These are phyloP conservation scores for Rhadina sibilatrix DNA, from an alignment of 2,113 vertebrate species.

Conservation along the genomic window DNA sequence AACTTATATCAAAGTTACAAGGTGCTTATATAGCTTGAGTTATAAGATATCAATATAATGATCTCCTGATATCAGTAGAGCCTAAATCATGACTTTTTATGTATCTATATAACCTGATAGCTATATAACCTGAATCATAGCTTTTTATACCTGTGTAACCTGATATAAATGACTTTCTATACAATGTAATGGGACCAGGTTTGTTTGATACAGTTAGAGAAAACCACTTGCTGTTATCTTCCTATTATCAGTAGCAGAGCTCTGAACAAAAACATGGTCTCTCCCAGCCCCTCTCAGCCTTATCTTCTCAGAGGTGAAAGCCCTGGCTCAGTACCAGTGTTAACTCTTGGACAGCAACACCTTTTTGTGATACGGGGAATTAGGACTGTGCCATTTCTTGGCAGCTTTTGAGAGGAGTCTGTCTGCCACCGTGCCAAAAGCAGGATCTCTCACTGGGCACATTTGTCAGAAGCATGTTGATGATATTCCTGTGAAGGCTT, in stretches of 20 bases:
- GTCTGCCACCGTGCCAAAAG: not conserved
- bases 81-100: not conserved
- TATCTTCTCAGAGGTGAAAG: not conserved
- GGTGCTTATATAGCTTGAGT: not conserved
- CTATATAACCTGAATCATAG: not conserved
- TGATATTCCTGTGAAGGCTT: not conserved
- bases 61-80: no score
- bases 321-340: not conserved
- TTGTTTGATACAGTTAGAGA: not conserved
- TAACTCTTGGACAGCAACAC: not conserved
- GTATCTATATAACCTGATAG: not conserved
- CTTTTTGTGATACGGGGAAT: not conserved
- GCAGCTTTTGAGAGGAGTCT: not conserved
- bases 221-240: not conserved
- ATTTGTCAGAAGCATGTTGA: not conserved
- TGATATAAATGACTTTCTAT: not conserved
- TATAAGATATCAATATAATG: not conserved
- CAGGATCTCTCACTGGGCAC: not conserved
- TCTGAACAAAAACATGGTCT: not conserved
- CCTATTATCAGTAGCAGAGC: not conserved
- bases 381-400: not conserved
- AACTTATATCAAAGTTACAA: not conserved
- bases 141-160: not conserved
- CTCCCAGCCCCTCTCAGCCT: not conserved
- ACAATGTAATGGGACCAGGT: not conserved